A percentile compares a stretch with the other conserved stretches of the same genome.
Evolutionary conservation across 2,888 invertebrate genomes (phyloP).

Genomic region (Helobdella robusta): DNA sequence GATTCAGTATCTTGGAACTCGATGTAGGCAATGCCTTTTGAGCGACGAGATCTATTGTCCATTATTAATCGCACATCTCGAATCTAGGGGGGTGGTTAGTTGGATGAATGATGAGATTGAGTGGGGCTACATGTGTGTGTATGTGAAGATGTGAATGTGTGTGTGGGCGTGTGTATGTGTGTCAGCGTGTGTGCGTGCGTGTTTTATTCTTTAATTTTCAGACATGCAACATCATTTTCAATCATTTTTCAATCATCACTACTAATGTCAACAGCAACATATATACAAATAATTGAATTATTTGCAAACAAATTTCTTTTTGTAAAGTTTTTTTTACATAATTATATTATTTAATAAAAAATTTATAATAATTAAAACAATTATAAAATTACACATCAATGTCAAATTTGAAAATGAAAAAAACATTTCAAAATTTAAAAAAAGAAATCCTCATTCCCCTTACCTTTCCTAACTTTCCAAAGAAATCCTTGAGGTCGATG

Average conservation of each 20-base stretch:
- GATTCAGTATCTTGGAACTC: constrained; percentile 97
- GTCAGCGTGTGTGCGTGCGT: too few relatives aligned
- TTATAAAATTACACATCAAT: background rate
- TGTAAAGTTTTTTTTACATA: too few relatives aligned
- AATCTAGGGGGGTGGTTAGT: constrained; percentile 48
- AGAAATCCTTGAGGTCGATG: constrained; percentile 93
- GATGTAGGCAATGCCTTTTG: constrained; percentile 97
- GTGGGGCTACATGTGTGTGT: background rate
- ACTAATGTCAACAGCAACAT: too few relatives aligned
- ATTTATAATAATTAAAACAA: background rate
- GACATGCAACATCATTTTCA: too few relatives aligned
- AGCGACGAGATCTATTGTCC: constrained; percentile 93
- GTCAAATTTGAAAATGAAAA: background rate
- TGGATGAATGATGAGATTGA: background rate
- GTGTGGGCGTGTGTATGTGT: too few relatives aligned
- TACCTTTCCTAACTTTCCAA: constrained; percentile 94
- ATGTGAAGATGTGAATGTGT: too few relatives aligned
- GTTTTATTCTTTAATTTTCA: too few relatives aligned
- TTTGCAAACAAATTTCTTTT: too few relatives aligned
- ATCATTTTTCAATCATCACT: too few relatives aligned
- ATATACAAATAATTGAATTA: too few relatives aligned
- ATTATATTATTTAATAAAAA: too few relatives aligned
- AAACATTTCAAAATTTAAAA: background rate
- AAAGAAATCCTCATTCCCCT: too few relatives aligned
- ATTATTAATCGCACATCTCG: constrained; percentile 95